Evolutionary conservation across 2,113 vertebrate species (phyloP).

Genomic region (Nyctibius bracteatus): DNA sequence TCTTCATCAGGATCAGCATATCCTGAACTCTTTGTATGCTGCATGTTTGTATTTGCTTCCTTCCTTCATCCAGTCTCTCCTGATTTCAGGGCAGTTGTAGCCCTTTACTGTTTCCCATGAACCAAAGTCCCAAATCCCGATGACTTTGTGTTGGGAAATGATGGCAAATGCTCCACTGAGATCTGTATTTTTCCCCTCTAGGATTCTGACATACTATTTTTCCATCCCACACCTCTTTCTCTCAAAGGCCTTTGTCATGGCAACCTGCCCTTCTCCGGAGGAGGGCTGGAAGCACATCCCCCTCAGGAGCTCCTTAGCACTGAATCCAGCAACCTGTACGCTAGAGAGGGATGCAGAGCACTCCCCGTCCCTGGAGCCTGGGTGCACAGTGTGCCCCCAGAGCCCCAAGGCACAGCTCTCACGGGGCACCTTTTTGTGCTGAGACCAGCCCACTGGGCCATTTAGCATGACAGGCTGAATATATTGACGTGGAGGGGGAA

Average conservation of each 20-base stretch:
- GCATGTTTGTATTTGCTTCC: not conserved
- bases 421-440: not conserved
- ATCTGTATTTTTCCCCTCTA: not conserved
- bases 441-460: not conserved
- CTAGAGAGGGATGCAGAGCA: not conserved
- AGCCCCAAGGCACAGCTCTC: not conserved
- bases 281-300: constrained; percentile 38
- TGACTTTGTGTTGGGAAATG: not conserved
- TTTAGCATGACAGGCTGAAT: not conserved
- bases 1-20: not conserved
- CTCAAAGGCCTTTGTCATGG: constrained; percentile 60
- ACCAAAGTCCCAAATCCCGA: not conserved
- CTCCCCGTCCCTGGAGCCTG: not conserved
- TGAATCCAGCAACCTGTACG: not conserved
- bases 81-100: not conserved
- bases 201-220: constrained; percentile 24
- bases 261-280: constrained; percentile 50
- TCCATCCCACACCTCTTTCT: constrained; percentile 48
- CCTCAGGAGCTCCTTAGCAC: constrained; percentile 42
- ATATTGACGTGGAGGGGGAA: not conserved
- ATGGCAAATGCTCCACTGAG: not conserved
- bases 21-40: not conserved
- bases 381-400: not conserved
- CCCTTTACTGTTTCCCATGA: not conserved
- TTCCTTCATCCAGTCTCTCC: not conserved